Conservation (phyloP, 2,113 vertebrate genomes). For the Micronycteris hirsuta region DNA sequence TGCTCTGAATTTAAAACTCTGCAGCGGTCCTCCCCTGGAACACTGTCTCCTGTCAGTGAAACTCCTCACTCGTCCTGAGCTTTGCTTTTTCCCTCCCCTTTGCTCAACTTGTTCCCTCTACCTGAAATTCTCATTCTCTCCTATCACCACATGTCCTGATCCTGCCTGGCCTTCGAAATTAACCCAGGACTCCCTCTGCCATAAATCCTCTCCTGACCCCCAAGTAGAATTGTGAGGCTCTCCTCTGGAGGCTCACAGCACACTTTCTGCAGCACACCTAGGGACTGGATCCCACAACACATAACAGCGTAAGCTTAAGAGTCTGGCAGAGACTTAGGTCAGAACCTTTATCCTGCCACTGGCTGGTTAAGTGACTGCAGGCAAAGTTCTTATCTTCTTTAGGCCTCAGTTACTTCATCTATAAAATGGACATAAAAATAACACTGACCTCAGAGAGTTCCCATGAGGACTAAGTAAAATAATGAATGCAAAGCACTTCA, state of each 20-base stretch:
- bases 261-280: not conserved
- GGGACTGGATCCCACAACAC: too few relatives aligned
- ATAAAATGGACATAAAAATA: not conserved
- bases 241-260: not conserved
- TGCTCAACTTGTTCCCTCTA: not conserved
- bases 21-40: not conserved
- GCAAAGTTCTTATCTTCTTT: not conserved
- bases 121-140: not conserved
- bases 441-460: not conserved
- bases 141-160: not conserved
- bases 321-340: not conserved
- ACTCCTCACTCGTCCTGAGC: not conserved
- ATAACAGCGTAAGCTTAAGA: not conserved
- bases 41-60: not conserved
- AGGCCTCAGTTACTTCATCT: not conserved
- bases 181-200: not conserved
- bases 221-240: accelerated
- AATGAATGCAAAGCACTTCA: not conserved
- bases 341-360: not conserved
- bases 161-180: not conserved
- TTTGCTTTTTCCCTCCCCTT: not conserved
- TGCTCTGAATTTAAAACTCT: constrained; percentile 59
- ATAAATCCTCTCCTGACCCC: not conserved
- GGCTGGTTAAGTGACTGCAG: not conserved
- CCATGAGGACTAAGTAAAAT: not conserved